Evolutionary conservation across 1,140 invertebrate species (phyloP).

Genomic region (Acromyrmex heyeri): DNA sequence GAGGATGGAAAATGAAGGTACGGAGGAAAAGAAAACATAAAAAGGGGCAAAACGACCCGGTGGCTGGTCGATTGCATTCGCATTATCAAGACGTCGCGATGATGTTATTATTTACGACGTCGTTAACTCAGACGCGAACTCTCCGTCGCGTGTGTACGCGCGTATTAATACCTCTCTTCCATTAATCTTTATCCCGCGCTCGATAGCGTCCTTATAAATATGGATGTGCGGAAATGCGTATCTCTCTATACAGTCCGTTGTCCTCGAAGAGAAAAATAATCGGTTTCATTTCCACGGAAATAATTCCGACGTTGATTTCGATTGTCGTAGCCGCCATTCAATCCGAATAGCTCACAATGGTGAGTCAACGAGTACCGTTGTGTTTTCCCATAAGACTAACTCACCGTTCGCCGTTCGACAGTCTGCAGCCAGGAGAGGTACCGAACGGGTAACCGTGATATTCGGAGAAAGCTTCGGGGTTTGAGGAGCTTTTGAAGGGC

Average conservation of each 20-base stretch:
- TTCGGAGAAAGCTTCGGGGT: constrained; percentile 62
- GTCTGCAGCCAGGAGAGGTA: background rate
- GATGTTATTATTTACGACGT: constrained; percentile 78
- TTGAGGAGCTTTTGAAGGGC: constrained; percentile 69
- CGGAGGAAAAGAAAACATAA: background rate
- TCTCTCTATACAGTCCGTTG: constrained; percentile 9
- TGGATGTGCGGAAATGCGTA: constrained; percentile 70
- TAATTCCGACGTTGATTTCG: constrained; percentile 3
- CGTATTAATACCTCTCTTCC: constrained; percentile 59
- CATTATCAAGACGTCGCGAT: constrained; percentile 74
- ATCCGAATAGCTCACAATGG: background rate
- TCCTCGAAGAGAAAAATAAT: constrained; percentile 41
- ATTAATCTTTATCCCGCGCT: constrained; percentile 53
- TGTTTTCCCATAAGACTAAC: background rate
- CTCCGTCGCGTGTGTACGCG: background rate
- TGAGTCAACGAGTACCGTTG: background rate
- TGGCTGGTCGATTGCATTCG: constrained; percentile 69
- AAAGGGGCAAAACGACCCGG: constrained; percentile 4
- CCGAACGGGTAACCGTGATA: constrained; percentile 44
- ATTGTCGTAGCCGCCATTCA: constrained; percentile 6
- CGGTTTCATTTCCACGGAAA: constrained; percentile 52
- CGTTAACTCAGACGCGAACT: constrained; percentile 68
- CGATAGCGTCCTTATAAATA: constrained; percentile 69
- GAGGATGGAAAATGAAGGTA: constrained; percentile 43
- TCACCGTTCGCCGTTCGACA: background rate